These are phyloP conservation scores for Willowsia nigromaculata DNA, from an alignment of 2,888 invertebrate species.

Conservation along the genomic window DNA sequence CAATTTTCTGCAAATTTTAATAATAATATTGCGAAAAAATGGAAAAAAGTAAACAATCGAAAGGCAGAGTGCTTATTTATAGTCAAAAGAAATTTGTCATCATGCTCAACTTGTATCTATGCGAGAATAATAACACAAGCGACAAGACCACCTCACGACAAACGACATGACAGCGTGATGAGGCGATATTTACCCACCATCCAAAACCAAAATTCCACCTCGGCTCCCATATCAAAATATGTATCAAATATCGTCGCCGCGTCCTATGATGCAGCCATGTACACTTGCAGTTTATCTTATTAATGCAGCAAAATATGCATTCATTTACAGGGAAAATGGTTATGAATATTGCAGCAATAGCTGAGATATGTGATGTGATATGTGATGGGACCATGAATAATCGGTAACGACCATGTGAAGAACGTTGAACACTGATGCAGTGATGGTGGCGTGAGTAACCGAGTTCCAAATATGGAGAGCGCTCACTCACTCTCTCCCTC, in stretches of 20 bases:
- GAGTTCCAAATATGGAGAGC: conserved; percentile 67
- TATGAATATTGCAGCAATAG: neutral
- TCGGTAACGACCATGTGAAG: conserved; percentile 61
- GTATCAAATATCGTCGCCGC: conserved; percentile 23
- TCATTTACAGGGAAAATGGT: conserved; percentile 24
- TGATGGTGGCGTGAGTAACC: conserved; percentile 62
- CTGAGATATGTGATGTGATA: neutral
- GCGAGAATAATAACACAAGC: neutral
- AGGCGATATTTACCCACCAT: neutral
- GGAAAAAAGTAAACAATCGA: neutral
- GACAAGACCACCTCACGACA: conserved; percentile 13
- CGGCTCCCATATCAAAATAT: conserved; percentile 3
- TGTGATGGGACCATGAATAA: conserved; percentile 68
- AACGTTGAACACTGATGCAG: neutral
- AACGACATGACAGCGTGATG: neutral
- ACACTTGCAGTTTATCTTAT: conserved; percentile 1
- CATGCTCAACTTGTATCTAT: neutral
- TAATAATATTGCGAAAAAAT: neutral
- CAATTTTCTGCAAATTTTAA: neutral
- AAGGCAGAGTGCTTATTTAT: conserved; percentile 18
- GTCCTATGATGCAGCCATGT: neutral
- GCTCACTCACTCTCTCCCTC: conserved; percentile 12
- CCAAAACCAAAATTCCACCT: conserved; percentile 23
- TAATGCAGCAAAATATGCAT: neutral
- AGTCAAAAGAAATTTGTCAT: conserved; percentile 28